A percentile compares a stretch with the other conserved stretches of the same genome.
Conservation (phyloP, 2,888 invertebrate genomes). For the Seira ritae region DNA sequence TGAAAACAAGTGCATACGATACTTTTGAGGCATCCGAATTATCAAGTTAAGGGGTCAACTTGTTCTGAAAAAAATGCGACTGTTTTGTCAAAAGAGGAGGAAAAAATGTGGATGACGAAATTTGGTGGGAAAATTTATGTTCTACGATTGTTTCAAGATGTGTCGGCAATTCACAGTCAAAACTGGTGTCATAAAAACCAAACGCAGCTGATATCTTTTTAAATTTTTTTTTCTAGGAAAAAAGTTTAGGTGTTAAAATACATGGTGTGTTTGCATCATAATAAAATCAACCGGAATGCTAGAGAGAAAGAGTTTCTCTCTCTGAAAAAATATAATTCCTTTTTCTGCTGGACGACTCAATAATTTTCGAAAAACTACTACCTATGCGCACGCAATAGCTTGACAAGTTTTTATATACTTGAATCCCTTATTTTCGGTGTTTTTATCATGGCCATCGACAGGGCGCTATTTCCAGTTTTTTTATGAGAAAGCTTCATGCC, state of each 20-base stretch:
- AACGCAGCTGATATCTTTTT: background rate
- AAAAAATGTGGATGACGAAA: slow-evolving; percentile 19
- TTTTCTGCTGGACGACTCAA: background rate
- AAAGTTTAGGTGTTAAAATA: slow-evolving; percentile 18
- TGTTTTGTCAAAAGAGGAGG: background rate
- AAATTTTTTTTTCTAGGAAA: slow-evolving; percentile 16
- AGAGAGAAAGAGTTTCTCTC: background rate
- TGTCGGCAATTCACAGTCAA: slow-evolving; percentile 18
- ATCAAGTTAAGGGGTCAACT: slow-evolving; percentile 9
- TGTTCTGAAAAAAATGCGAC: slow-evolving; percentile 5
- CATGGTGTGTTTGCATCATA: slow-evolving; percentile 19
- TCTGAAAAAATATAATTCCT: background rate
- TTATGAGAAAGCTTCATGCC: background rate
- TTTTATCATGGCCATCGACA: too few relatives aligned
- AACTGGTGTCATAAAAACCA: slow-evolving; percentile 12
- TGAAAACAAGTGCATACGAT: background rate
- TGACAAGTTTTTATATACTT: slow-evolving; percentile 2
- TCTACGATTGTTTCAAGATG: slow-evolving; percentile 14
- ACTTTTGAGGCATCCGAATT: background rate
- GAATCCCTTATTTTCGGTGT: background rate
- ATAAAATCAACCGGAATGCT: slow-evolving; percentile 9
- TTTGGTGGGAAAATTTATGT: slow-evolving; percentile 21
- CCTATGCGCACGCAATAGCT: too few relatives aligned
- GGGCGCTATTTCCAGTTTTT: background rate
- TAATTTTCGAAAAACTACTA: too few relatives aligned